These are phyloP conservation scores for Heliconius hortense DNA, from an alignment of 2,888 invertebrate genomes.

Conservation along the genomic window DNA sequence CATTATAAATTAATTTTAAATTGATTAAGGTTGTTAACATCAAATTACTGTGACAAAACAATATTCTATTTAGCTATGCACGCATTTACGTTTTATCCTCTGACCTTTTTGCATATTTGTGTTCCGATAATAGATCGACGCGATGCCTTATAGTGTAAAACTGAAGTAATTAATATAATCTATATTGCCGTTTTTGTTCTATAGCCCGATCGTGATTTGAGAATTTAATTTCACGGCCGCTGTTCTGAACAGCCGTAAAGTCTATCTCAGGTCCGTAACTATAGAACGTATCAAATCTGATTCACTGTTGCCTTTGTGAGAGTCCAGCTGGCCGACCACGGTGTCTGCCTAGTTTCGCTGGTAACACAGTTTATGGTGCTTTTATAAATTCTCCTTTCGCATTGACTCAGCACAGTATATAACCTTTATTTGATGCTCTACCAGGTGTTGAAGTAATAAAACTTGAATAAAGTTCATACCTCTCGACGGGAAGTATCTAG, in stretches of 20 bases:
- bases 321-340: constrained; percentile 59
- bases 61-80: constrained; percentile 34
- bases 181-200: constrained; percentile 21
- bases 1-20: constrained; percentile 45
- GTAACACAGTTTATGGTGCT: constrained; percentile 55
- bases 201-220: constrained; percentile 45
- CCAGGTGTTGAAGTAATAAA: constrained; percentile 68
- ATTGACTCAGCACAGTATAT: constrained; percentile 61
- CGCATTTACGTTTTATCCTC: constrained; percentile 47
- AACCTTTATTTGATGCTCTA: constrained; percentile 69
- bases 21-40: constrained; percentile 43
- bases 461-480: constrained; percentile 40
- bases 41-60: constrained; percentile 38
- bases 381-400: constrained; percentile 63
- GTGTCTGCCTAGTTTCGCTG: constrained; percentile 53
- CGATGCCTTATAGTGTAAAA: constrained; percentile 20
- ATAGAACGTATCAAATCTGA: constrained; percentile 71
- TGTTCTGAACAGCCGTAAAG: constrained; percentile 54
- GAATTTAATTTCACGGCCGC: constrained; percentile 38
- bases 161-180: constrained; percentile 26
- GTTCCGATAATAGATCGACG: constrained; percentile 35
- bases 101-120: constrained; percentile 46
- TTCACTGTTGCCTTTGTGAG: constrained; percentile 68
- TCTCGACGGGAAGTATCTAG: constrained; percentile 32
- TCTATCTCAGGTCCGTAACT: constrained; percentile 64